Base-by-base conservation (phyloP, 2,888 invertebrate genomes). In the Mimas tiliae region DNA sequence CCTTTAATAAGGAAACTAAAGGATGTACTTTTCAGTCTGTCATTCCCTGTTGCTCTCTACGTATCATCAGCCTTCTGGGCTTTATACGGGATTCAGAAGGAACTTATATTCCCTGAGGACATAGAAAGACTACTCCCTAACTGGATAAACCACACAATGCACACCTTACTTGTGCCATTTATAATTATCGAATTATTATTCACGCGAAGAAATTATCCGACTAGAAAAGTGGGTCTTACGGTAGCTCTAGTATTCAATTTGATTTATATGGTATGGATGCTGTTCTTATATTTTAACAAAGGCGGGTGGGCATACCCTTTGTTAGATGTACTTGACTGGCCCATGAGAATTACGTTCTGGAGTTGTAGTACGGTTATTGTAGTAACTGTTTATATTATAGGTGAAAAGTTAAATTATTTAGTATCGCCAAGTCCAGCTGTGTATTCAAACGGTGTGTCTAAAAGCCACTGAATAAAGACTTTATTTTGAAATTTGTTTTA, bases 301-400 rank as follows among this genome's bases (percentile, higher is more conserved):
- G 96, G 96, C 51, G 90, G 96, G 52, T 99, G 98, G 98, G 97
- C 97, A 0, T 99, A 99, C 84, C 98, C 98, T 0, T 94, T 99
- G 19, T 94, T 98, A 72, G 95, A 96, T 27, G 95, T 97, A 0
- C 86, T 99, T 58, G 95, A 95, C 78, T 90, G 95, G 80, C 95
- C 96, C 0, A 89, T 95, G 67, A 95, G 97, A 74, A 90, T 95
- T n/a, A 84, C 95, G 2, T 97, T 98, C 89, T 95, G 97, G 77
- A 71, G 89, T 0, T 86, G 88, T 0, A 94, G 96, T 67, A 85
- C 96, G n/a, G 80, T 88, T 0, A 89, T 96, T 50, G 92, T 91
- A 3, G 72, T 94, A n/a, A 79, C 83, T 0, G 89, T 97, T 34
- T 98, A 97, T 85, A 80, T 96, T 51, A 75, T 95, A 19, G 97